Base-by-base conservation (phyloP, 2,113 vertebrate species). In the Campylomormyrus numenius region DNA sequence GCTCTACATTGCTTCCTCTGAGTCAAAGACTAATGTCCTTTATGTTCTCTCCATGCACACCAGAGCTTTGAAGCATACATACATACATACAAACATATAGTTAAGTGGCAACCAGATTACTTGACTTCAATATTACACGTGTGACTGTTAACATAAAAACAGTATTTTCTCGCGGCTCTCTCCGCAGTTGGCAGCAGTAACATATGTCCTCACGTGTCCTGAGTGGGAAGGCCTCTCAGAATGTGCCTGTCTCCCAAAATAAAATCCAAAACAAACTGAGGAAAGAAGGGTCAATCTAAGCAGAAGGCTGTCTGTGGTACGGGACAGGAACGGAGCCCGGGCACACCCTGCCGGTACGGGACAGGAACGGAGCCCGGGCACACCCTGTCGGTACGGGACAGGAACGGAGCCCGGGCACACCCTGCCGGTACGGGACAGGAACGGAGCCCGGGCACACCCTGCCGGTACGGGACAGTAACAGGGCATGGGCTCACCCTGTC, bases 311-410 rank as follows among this genome's bases (percentile, higher is more conserved):
- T 15, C 42, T 46, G 42, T 49, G 27, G 70, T 66, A 50, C 19
- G 24, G 48, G 66, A 53, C 27, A 74, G 46, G 0, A 21, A 24
- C 86, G 0, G 31, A 5, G 24, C 49, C 10, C 0, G 3, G 17
- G 2, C 19, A 11, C 35, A 88, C 35, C 6, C 31, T 88, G 50
- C 52, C 52, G 10, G 35, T 42, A 93, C 94, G 93, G 17, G 35
- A 42, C 31, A 80, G 74, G 5, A 7, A 24, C 95, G 89, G 91
- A 92, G 93, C 92, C 1, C 0, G 94, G 94, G 1, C 45, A 93
- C 91, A 94, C 6, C 24, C 24, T 62, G 56, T 24, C 4, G n/a
- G 24, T 27, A 66, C 1, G n/a, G 24, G n/a, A 66, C 58, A 66
- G 58, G 1, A 3, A n/a, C 2, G 0, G 58, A 3, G 24, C 58